Evolutionary conservation across 1,140 invertebrate species (phyloP), one percentile per base, ranked within the genome.

Genomic region (Sitobion miscanthi): DNA sequence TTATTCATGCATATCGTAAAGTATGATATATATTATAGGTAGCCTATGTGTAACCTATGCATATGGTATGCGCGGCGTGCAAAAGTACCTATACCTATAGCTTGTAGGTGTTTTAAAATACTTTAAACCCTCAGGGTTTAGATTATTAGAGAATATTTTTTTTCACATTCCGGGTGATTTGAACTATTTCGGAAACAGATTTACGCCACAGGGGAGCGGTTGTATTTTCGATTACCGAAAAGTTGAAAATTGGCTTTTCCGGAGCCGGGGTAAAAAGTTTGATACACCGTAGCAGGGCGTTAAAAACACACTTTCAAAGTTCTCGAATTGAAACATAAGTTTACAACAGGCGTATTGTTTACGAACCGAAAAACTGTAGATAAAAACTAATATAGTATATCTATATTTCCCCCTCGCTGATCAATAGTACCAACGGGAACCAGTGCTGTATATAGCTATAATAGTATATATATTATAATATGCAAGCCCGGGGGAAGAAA

Each of bases 211-310:
- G 9, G 69, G 62, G 47, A 83, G 38, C 69, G 45, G 69, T 92
- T 83, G 90, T 52, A 38, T 93, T 86, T 93, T 93, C 82, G 82
- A 85, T 93, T 93, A 86, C 42, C 57, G n/a, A 38, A 83, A 85
- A 93, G 77, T 38, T n/a, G 91, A 93, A 86, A 92, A 92, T 92
- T 77, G 77, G n/a, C 90, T 92, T 92, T 92, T 83, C 69, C 90
- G 77, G 62, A 47, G 42, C 54, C 14, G 17, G 54, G 25, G 54
- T 42, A 90, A 90, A 90, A 90, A 45, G 14, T 91, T 83, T 49
- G 20, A 42, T 30, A 35, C 23, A 35, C 45, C 38, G 90, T 35
- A 82, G 35, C 35, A 35, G 45, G 62, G 57, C 69, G 90, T 91
- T 91, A 77, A 83, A 91, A 91, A 82, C 49, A 54, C 49, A 85